A percentile compares a stretch with the other conserved stretches of the same genome.
Conservation (phyloP, 53 echinoderm and acorn worm genomes). For the Echinarachnius parma region DNA sequence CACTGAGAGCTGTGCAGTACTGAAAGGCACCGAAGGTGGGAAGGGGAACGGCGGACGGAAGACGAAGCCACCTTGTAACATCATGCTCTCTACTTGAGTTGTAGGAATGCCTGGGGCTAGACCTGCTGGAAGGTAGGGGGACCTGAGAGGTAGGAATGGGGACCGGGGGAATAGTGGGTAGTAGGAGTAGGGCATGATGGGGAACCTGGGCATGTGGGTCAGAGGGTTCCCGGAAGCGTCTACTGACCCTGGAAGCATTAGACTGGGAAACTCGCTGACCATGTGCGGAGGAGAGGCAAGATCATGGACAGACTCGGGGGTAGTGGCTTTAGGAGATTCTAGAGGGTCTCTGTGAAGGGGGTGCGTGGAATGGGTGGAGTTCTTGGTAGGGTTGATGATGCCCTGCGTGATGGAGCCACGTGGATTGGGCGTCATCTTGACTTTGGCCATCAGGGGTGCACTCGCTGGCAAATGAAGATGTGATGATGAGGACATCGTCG, state of each 20-base stretch:
- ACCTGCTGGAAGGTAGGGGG: conserved; percentile 41
- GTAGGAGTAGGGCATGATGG: conserved; percentile 43
- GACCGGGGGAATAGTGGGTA: conserved; percentile 44
- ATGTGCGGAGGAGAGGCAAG: conserved; percentile 21
- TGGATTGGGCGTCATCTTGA: conserved; percentile 87
- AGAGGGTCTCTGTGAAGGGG: conserved; percentile 29
- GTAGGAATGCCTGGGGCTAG: conserved; percentile 39
- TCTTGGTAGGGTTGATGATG: conserved; percentile 67
- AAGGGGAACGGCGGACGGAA: conserved; percentile 34
- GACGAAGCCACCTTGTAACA: conserved; percentile 22
- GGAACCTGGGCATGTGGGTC: conserved; percentile 42
- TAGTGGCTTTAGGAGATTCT: conserved; percentile 44
- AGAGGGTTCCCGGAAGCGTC: conserved; percentile 42
- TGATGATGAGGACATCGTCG: background rate
- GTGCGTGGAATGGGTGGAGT: conserved; percentile 5
- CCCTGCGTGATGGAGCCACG: conserved; percentile 98
- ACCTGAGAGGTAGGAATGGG: conserved; percentile 49
- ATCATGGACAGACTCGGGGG: conserved; percentile 27
- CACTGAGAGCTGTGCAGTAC: conserved; percentile 32
- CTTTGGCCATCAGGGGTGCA: conserved; percentile 36
- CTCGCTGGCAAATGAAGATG: background rate
- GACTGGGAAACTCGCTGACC: conserved; percentile 17
- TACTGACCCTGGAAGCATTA: conserved; percentile 18
- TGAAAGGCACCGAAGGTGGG: conserved; percentile 42
- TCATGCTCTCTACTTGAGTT: conserved; percentile 39